Conservation (phyloP, 2,113 vertebrate genomes). For the Sinocyclocheilus anophthalmus region DNA sequence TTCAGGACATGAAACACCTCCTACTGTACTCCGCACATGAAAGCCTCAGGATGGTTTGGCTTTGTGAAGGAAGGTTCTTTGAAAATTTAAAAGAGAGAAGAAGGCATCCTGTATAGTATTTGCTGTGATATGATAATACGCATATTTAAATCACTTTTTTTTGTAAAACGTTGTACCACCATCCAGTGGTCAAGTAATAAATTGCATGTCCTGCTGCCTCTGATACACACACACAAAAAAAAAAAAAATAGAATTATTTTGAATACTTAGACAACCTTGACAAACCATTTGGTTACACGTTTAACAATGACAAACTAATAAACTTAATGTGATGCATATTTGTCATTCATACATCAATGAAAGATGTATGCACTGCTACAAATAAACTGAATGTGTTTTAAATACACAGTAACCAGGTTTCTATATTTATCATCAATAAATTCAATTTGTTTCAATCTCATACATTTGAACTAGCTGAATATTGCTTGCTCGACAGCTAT, state of each 20-base stretch:
- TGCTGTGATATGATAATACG: neutral
- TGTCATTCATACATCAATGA: neutral
- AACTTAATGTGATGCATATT: neutral
- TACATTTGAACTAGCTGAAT: neutral
- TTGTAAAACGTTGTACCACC: neutral
- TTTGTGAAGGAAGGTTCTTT: neutral
- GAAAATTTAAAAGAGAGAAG: neutral
- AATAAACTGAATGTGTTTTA: neutral
- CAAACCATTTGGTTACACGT: too few species aligned
- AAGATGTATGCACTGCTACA: neutral
- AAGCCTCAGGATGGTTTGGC: slow-evolving; percentile 2
- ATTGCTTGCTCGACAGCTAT: neutral
- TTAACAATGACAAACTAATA: too few species aligned
- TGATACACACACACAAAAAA: neutral
- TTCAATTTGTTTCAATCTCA: neutral
- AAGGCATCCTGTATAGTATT: neutral
- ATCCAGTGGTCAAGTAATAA: neutral
- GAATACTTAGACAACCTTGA: too few species aligned
- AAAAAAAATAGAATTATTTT: too few species aligned
- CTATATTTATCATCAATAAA: neutral
- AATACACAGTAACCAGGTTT: neutral
- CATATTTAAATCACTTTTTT: neutral
- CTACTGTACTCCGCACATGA: slow-evolving; percentile 5
- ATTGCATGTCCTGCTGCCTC: neutral
- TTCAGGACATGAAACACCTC: neutral